Evolutionary conservation across 2,113 vertebrate genomes (phyloP).

Genomic region (Eulemur macaco): DNA sequence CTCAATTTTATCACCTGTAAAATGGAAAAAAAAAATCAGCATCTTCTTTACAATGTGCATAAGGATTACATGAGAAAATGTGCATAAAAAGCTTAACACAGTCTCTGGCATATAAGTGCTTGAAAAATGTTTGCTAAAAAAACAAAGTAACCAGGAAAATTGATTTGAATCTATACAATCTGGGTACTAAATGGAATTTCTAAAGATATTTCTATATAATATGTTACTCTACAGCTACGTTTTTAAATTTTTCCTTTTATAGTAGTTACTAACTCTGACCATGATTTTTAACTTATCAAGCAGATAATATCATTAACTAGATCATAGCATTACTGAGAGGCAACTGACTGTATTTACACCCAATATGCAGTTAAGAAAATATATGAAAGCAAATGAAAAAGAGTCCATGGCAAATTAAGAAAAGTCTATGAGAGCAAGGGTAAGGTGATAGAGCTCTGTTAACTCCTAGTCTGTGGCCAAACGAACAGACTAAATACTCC

Average conservation of each 20-base stretch:
- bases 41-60: neutral
- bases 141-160: neutral
- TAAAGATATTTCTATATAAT: neutral
- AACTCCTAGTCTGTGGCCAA: neutral
- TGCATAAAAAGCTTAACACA: neutral
- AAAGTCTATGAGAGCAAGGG: neutral
- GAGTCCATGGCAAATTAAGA: neutral
- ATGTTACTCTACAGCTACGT: neutral
- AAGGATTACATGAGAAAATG: slow-evolving; percentile 31
- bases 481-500: neutral
- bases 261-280: neutral
- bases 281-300: slow-evolving; percentile 32
- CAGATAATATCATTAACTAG: neutral
- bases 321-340: slow-evolving; percentile 37
- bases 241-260: slow-evolving; percentile 35
- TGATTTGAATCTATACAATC: neutral
- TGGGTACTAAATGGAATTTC: neutral
- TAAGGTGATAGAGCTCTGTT: neutral
- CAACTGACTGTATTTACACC: slow-evolving; percentile 10
- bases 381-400: slow-evolving; percentile 39
- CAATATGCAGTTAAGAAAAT: slow-evolving; percentile 3
- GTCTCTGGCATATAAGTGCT: neutral
- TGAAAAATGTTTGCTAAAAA: slow-evolving; percentile 12
- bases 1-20: slow-evolving; percentile 40
- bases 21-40: neutral